These are phyloP conservation scores for Hirtodrosophila alboralis DNA, from an alignment of 2,888 invertebrate species.

Conservation along the genomic window DNA sequence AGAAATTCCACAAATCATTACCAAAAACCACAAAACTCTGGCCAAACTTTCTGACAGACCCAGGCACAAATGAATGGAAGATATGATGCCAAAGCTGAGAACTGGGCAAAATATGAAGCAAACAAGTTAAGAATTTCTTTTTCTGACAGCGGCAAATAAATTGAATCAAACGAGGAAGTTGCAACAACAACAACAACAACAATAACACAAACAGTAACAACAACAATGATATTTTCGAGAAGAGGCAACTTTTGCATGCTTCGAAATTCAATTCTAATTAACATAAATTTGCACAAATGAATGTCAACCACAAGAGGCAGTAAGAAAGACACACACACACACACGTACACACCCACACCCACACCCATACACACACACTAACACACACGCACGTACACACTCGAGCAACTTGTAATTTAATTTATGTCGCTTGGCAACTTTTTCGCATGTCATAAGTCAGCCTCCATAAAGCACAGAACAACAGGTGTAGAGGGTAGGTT, in stretches of 20 bases:
- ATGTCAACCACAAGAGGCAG: slow-evolving; percentile 73
- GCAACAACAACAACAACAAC: slow-evolving; percentile 8
- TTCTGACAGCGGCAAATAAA: slow-evolving; percentile 68
- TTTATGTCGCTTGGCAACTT: slow-evolving; percentile 72
- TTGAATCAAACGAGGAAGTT: slow-evolving; percentile 72
- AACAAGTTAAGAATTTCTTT: slow-evolving; percentile 37
- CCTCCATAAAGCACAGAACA: slow-evolving; percentile 32
- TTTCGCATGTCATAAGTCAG: slow-evolving; percentile 72
- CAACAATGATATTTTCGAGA: slow-evolving; percentile 27
- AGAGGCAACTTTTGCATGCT: slow-evolving; percentile 64
- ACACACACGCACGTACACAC: slow-evolving; percentile 12
- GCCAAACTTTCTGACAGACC: slow-evolving; percentile 51
- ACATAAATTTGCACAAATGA: slow-evolving; percentile 79
- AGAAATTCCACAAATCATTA: slow-evolving; percentile 75
- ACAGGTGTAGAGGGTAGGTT: slow-evolving; percentile 56
- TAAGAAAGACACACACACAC: slow-evolving; percentile 27
- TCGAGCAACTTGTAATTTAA: slow-evolving; percentile 63
- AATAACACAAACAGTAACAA: slow-evolving; percentile 6
- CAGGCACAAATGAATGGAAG: slow-evolving; percentile 24
- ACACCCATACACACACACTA: slow-evolving; percentile 4
- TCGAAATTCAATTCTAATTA: slow-evolving; percentile 79
- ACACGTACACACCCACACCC: slow-evolving; percentile 14
- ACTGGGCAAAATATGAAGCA: slow-evolving; percentile 25
- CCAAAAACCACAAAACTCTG: slow-evolving; percentile 47
- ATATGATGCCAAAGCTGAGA: slow-evolving; percentile 26